phyloP scores from a whole-genome alignment of 2,888 invertebrate genomes.

The Ichneumoninae sp. region DNA sequence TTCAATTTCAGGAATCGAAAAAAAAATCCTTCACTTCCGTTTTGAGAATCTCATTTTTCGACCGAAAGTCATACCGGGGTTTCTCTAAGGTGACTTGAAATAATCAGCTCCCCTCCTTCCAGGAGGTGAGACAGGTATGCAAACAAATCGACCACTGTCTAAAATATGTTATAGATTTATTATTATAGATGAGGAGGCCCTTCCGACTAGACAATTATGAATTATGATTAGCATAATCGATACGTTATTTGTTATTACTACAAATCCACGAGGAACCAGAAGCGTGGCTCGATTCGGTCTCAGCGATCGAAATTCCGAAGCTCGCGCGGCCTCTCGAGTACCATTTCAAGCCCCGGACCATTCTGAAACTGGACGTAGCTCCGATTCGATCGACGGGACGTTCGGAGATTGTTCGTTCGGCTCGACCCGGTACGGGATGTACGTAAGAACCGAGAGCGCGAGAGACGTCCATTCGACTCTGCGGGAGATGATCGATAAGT shows the following conservation, averaged over 20 bases:
- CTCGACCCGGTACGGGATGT: slow-evolving; percentile 5
- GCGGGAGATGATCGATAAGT: slow-evolving; percentile 79
- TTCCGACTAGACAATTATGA: not conserved
- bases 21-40: too few species aligned
- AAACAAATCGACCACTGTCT: too few species aligned
- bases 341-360: not conserved
- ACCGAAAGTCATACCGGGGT: too few species aligned
- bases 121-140: too few species aligned
- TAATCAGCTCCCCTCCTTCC: too few species aligned
- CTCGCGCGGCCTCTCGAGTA: not conserved
- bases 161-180: too few species aligned
- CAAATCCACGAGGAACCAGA: slow-evolving; percentile 15
- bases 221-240: slow-evolving; percentile 66
- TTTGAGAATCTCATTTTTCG: too few species aligned
- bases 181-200: too few species aligned
- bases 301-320: slow-evolving; percentile 1
- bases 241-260: slow-evolving; percentile 60
- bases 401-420: slow-evolving; percentile 14
- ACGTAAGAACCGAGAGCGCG: slow-evolving; percentile 1
- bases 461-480: slow-evolving; percentile 48
- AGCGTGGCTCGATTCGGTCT: not conserved
- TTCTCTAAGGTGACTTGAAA: too few species aligned
- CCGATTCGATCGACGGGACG: slow-evolving; percentile 4
- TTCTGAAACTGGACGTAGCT: not conserved
- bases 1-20: too few species aligned